Evolutionary conservation across 1,140 invertebrate genomes (phyloP), one percentile per base, ranked within the genome.

Genomic region (Drosophila rufa): DNA sequence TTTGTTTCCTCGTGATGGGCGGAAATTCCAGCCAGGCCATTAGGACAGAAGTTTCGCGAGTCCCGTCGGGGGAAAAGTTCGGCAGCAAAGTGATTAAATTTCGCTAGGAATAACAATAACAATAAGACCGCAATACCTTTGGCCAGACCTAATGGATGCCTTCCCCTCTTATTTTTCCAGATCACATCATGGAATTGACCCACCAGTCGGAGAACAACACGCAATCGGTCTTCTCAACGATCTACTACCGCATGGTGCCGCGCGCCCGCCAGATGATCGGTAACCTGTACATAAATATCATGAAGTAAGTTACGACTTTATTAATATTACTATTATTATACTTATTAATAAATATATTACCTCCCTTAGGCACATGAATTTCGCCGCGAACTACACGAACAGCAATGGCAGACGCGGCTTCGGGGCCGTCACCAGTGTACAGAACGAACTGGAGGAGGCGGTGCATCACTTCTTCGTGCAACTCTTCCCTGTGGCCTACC

Each of bases 401-500:
- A 85, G 79, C 50, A 82, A 75, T 43, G 84, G 65, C 40, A 68
- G 71, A 48, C 85, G 75, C 11, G 74, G 71, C 50, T 50, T 83
- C 2, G 59, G 68, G 12, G 74, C 68, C 50, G 66, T 87, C 8
- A 53, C 51, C 17, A 81, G 61, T 43, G 84, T 79, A 55, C 84
- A 90, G 22, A 79, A 42, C 62, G 82, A 66, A 33, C 59, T 94
- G 5, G 94, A 95, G 80, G 93, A 94, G n/a, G 95, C 95, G 8
- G 95, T 97, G 4, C 93, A 94, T 36, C 94, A 94, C 22, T 98
- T 98, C 94, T 98, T 98, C 93, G 94, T 95, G n/a, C 94, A 95
- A 17, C 93, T 98, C 2, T 98, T 98, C 92, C 96, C 97, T 1
- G 94, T 97, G 17, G 96, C 97, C 17, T 98, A 97, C 90, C 96